Conservation (phyloP, 2,797 vertebrate species). For the Acanthis flammea region DNA sequence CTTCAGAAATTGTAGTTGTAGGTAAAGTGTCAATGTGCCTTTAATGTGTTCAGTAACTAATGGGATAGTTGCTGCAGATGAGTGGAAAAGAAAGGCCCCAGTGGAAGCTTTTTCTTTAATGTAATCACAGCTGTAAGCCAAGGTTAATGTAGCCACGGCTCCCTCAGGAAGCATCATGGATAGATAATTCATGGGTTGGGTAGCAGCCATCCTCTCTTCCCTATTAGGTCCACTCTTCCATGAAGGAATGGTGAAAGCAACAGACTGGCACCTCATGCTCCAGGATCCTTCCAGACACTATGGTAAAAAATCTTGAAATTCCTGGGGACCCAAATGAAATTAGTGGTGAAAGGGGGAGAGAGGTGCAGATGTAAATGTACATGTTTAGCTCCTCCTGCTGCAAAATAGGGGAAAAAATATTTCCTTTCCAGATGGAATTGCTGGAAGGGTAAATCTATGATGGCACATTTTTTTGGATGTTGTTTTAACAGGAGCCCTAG, state of each 20-base stretch:
- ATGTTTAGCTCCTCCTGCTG: neutral
- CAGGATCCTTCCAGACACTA: neutral
- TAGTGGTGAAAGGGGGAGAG: neutral
- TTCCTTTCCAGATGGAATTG: neutral
- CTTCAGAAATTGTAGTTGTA: neutral
- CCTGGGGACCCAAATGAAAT: neutral
- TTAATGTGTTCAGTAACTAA: neutral
- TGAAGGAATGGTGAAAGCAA: neutral
- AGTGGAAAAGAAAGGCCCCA: neutral
- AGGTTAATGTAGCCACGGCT: neutral
- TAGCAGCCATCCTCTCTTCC: neutral
- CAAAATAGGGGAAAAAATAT: neutral
- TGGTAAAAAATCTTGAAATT: neutral
- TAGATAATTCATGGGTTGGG: neutral
- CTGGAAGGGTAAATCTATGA: neutral
- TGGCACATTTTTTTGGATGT: neutral
- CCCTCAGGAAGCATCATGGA: neutral
- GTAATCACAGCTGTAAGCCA: neutral
- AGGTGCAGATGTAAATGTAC: fast-evolving
- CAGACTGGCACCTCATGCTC: neutral
- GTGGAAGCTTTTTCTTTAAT: constrained; percentile 4
- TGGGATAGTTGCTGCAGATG: neutral
- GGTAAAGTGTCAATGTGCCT: neutral
- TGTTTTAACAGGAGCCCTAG: neutral
- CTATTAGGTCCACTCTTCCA: neutral